Evolutionary conservation across 2,113 vertebrate species (phyloP).

Genomic region (Pseudorectes ferrugineus): DNA sequence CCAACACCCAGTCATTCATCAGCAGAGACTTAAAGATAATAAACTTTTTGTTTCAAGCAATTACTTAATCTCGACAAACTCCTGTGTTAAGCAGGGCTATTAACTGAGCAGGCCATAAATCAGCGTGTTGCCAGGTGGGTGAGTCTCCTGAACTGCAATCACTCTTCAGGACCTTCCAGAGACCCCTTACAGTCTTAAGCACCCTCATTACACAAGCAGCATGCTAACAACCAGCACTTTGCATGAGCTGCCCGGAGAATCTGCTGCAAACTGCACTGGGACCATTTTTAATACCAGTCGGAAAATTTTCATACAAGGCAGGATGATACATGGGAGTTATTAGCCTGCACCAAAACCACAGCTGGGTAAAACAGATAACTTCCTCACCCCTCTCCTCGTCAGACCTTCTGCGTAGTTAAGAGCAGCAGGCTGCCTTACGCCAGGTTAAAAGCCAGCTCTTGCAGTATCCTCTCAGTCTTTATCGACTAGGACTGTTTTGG

Average conservation of each 20-base stretch:
- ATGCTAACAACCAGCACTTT: conserved; percentile 74
- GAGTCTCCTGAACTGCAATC: conserved; percentile 81
- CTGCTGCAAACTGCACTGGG: conserved; percentile 25
- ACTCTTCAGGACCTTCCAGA: conserved; percentile 75
- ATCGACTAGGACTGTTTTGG: background rate
- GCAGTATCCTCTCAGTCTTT: background rate
- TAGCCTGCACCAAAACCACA: conserved; percentile 73
- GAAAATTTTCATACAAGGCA: conserved; percentile 68
- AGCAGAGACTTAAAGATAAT: conserved; percentile 79
- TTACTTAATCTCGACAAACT: conserved; percentile 88
- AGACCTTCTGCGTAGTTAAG: background rate
- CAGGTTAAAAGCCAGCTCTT: background rate
- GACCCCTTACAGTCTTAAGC: conserved; percentile 79
- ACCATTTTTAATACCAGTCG: conserved; percentile 71
- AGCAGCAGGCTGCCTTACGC: background rate
- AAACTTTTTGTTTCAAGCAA: conserved; percentile 85
- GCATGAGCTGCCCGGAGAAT: conserved; percentile 21
- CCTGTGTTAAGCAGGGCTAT: conserved; percentile 82
- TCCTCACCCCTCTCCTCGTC: conserved; percentile 30
- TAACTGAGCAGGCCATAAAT: conserved; percentile 83
- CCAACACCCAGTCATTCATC: conserved; percentile 79
- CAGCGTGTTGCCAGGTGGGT: conserved; percentile 79
- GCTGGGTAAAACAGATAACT: conserved; percentile 77
- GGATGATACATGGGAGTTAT: conserved; percentile 83
- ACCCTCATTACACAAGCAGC: conserved; percentile 82